Evolutionary conservation across 2,113 vertebrate species (phyloP).

Genomic region (Dipodomys ordii): DNA sequence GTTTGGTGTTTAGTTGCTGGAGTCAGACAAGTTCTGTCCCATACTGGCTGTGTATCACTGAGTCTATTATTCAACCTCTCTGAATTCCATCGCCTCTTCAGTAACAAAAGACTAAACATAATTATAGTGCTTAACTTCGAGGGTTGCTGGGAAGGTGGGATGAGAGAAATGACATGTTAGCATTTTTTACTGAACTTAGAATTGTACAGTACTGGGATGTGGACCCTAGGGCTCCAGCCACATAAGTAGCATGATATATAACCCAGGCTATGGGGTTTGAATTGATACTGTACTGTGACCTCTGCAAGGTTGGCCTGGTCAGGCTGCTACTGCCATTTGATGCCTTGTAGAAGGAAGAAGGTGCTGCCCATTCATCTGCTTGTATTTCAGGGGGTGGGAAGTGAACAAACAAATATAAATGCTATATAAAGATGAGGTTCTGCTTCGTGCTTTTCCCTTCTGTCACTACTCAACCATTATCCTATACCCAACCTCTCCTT

Average conservation of each 20-base stretch:
- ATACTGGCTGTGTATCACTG: not conserved
- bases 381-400: not conserved
- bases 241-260: not conserved
- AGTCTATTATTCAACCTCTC: conserved; percentile 34
- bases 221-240: too few species aligned
- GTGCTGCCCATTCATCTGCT: not conserved
- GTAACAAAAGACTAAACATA: not conserved
- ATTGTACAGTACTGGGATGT: not conserved
- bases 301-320: not conserved
- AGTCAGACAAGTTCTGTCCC: not conserved
- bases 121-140: not conserved
- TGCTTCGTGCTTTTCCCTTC: not conserved
- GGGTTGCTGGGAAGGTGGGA: not conserved
- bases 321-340: not conserved
- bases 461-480: not conserved
- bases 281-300: not conserved
- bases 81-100: not conserved
- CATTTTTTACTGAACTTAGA: not conserved
- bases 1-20: not conserved
- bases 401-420: not conserved
- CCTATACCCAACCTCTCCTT: not conserved
- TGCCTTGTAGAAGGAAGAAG: not conserved
- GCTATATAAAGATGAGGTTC: not conserved
- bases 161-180: not conserved
- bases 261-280: not conserved